Conservation (phyloP, 2,888 invertebrate genomes). For the Tenodera sinensis region DNA sequence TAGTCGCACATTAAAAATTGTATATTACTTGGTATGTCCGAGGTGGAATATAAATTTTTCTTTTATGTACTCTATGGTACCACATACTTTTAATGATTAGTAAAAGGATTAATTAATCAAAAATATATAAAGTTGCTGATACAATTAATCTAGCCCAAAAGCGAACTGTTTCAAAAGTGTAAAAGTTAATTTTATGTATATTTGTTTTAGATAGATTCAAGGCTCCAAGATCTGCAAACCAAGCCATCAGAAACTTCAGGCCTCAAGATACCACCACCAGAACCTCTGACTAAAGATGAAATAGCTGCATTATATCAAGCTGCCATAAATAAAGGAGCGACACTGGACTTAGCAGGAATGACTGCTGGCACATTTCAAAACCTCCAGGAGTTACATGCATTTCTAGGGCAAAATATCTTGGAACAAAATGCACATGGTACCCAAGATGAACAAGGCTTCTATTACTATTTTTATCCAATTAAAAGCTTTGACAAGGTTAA, state of each 20-base stretch:
- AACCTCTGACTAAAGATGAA: conserved; percentile 45
- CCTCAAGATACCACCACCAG: conserved; percentile 29
- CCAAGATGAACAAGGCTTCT: conserved; percentile 42
- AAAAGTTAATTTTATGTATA: too few species aligned
- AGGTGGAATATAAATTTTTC: too few species aligned
- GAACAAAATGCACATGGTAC: conserved; percentile 17
- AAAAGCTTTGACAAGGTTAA: conserved; percentile 46
- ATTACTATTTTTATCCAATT: conserved; percentile 54
- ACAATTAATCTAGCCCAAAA: too few species aligned
- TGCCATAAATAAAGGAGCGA: conserved; percentile 44
- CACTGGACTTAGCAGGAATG: conserved; percentile 36
- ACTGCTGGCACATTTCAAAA: conserved; percentile 39
- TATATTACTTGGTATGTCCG: too few species aligned
- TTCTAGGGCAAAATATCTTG: background rate
- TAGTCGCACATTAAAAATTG: too few species aligned
- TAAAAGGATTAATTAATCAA: too few species aligned
- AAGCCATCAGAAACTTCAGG: background rate
- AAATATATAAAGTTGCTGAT: too few species aligned
- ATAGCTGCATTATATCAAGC: conserved; percentile 49
- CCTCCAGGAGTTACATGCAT: conserved; percentile 42
- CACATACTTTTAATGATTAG: too few species aligned
- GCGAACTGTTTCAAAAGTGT: too few species aligned
- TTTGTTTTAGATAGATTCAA: background rate
- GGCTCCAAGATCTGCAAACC: background rate
- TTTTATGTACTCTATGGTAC: too few species aligned